Evolutionary conservation across 2,113 vertebrate genomes (phyloP), one percentile per base, ranked within the genome.

Genomic region (Hylia prasina): DNA sequence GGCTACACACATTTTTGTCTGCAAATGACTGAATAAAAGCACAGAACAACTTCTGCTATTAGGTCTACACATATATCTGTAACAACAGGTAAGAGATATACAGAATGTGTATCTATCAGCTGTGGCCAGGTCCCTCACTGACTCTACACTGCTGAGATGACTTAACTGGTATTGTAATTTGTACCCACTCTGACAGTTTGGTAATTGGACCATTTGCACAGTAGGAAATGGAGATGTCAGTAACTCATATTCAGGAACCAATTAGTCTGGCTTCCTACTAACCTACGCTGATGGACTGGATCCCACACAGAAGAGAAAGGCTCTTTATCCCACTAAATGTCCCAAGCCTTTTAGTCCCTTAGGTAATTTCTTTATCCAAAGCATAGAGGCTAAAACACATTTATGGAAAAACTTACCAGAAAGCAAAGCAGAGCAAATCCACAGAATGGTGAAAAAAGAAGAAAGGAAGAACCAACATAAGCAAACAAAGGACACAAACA

Each of bases 341-440:
- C 40, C 22, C 30, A 7, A 85, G 28, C 4, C 28, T 82, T 53
- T 57, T 33, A 53, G 44, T n/a, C 53, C 24, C 33, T 90, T 16
- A 33, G 25, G 5, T 25, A 47, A 31, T 44, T 40, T 66, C 35
- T 61, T 77, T 10, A 28, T 50, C 73, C 9, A 7, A 80, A 70
- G 6, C 28, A 72, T 1, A 61, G 7, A 63, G 15, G 30, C 17
- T 82, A 64, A 82, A 83, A 37, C 5, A 15, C n/a, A 79, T 4
- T 80, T 71, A 44, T 0, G 2, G 13, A 12, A 77, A 87, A 93
- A 91, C 93, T 90, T 86, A 94, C 68, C 60, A 1, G 48, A 70
- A 77, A 96, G 60, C 44, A 96, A 89, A 96, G 68, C 56, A 70
- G 88, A 94, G 7, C 20, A 90, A 83, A 97, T 83, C 88, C 90